phyloP scores from a whole-genome alignment of 2,888 invertebrate species.

The Acanthosepion lycidas region DNA sequence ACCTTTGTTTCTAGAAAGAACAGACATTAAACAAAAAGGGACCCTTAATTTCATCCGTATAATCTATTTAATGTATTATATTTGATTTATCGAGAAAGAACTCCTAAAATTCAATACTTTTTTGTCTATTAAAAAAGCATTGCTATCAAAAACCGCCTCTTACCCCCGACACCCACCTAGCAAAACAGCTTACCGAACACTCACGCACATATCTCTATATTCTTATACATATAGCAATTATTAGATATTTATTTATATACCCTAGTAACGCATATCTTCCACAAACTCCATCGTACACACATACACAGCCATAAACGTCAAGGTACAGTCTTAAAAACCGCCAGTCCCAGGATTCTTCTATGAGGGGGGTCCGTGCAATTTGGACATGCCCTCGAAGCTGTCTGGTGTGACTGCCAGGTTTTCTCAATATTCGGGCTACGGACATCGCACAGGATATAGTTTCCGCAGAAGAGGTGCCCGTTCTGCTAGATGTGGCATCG shows the following conservation, averaged over 20 bases:
- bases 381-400: not conserved
- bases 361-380: slow-evolving; percentile 18
- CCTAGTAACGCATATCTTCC: not conserved
- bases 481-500: slow-evolving; percentile 21
- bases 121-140: not conserved
- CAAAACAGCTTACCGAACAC: not conserved
- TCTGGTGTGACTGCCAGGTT: slow-evolving; percentile 33
- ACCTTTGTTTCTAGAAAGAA: not conserved
- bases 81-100: not conserved
- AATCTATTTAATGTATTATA: not conserved
- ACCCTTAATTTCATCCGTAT: not conserved
- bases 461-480: not conserved
- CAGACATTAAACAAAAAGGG: not conserved
- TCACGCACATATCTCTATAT: not conserved
- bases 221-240: not conserved
- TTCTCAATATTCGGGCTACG: not conserved
- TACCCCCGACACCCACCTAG: not conserved
- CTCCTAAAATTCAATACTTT: not conserved
- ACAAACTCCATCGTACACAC: not conserved
- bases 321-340: not conserved
- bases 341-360: slow-evolving; percentile 33
- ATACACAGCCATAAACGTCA: not conserved
- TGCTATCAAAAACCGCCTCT: not conserved
- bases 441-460: slow-evolving; percentile 8
- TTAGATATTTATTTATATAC: not conserved